Base-by-base conservation (phyloP, 2,113 vertebrate species). In the Alosa alosa region DNA sequence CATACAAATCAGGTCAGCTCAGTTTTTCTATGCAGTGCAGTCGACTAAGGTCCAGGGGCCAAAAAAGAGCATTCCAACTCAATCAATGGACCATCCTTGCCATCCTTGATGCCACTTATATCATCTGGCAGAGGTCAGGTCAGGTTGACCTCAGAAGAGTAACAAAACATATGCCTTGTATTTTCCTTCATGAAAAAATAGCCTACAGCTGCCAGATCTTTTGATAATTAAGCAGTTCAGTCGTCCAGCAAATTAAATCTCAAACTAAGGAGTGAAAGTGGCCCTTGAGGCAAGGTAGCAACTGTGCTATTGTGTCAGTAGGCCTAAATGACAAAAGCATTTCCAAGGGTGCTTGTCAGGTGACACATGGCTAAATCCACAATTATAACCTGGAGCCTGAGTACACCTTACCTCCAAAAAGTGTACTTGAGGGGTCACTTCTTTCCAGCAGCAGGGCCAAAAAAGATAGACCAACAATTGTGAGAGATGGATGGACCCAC, bases 211-310 rank as follows among this genome's bases (percentile, higher is more conserved):
- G 55, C 3, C 55, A 39, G 2, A 1, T 44, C 31, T 50, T 81
- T 8, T 20, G 18, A 39, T 31, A 49, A 49, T 22, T 36, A 5
- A 0, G 8, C 6, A 1, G 39, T 7, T 22, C 0, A 25, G 83
- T n/a, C 10, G n/a, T 22, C 52, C 52, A 55, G 52, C 13, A 0
- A 55, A 18, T 22, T 22, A 25, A 64, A 41, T 9, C 81, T 36
- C 68, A 46, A 41, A 0, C 10, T 8, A 0, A 39, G 64, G 4
- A 8, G 55, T 15, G 50, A 4, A 0, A 0, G 8, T 0, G 64
- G n/a, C n/a, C 64, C 64, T 68, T 31, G 64, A 31, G 64, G 64
- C 64, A 11, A 68, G 31, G 18, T 0, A n/a, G 85, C 9, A 0
- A 31, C 20, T n/a, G 46, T 49, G 11, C 81, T 60, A 31, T 68